phyloP scores from a whole-genome alignment of 2,113 vertebrate species.

The Gallinago paraguaiae region DNA sequence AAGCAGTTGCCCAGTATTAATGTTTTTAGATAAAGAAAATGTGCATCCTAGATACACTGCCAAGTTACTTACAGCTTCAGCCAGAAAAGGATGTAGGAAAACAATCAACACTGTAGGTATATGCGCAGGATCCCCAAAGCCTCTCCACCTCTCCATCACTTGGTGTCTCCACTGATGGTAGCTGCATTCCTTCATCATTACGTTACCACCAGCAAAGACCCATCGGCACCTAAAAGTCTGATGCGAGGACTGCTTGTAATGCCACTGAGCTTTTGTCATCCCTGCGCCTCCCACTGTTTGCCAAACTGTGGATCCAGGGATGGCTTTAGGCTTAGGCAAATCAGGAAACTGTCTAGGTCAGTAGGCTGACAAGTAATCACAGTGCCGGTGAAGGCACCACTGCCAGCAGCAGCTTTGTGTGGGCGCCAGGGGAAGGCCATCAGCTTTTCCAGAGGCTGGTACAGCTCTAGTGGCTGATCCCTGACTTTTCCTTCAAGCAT shows the following conservation, averaged over 20 bases:
- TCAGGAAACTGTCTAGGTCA: conserved; percentile 5
- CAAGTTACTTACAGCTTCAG: not conserved
- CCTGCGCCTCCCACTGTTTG: not conserved
- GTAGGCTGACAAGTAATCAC: not conserved
- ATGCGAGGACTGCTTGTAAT: not conserved
- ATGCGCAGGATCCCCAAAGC: not conserved
- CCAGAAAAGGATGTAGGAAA: not conserved
- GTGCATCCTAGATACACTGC: not conserved
- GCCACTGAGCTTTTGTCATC: conserved; percentile 5
- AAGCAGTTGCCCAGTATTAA: not conserved
- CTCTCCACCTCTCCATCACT: not conserved
- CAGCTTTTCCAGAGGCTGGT: not conserved
- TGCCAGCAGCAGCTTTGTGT: not conserved
- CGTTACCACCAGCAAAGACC: not conserved
- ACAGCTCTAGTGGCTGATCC: not conserved
- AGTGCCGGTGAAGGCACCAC: not conserved
- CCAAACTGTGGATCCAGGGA: not conserved
- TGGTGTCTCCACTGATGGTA: not conserved
- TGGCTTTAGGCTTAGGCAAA: conserved; percentile 45
- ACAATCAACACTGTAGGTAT: not conserved
- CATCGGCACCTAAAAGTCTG: not conserved
- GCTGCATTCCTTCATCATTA: conserved; percentile 15
- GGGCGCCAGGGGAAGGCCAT: not conserved
- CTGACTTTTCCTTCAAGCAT: not conserved
- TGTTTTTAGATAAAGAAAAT: not conserved